Conservation (phyloP, 2,797 vertebrate species). For the Psittacula derbiana region DNA sequence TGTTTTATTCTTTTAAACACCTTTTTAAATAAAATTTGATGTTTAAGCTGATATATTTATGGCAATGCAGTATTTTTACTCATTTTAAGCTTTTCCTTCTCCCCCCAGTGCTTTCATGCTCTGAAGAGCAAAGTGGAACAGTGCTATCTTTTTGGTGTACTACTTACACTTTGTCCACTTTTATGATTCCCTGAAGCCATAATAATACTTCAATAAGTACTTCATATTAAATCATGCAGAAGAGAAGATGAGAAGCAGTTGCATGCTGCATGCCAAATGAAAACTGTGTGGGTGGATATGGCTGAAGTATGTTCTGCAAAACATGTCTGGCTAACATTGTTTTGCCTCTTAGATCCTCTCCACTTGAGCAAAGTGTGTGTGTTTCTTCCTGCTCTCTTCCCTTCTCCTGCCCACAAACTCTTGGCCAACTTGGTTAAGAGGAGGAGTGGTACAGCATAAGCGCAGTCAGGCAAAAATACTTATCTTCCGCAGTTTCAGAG, state of each 20-base stretch:
- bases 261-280: neutral
- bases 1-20: neutral
- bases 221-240: neutral
- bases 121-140: neutral
- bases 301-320: neutral
- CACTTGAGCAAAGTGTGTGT: neutral
- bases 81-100: neutral
- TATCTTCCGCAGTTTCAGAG: neutral
- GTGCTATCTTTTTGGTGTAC: neutral
- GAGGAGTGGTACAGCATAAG: neutral
- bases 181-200: slow-evolving; percentile 1
- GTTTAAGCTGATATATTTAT: neutral
- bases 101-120: neutral
- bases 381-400: neutral
- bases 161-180: neutral
- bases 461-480: neutral
- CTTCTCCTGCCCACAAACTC: neutral
- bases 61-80: neutral
- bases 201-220: neutral
- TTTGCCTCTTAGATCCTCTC: slow-evolving; percentile 32
- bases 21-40: neutral
- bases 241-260: slow-evolving; percentile 24
- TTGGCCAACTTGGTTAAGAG: neutral
- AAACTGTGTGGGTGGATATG: slow-evolving; percentile 40
- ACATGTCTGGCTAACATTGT: slow-evolving; percentile 25